Conservation (phyloP, 2,888 invertebrate genomes). For the Apotomis turbidana region DNA sequence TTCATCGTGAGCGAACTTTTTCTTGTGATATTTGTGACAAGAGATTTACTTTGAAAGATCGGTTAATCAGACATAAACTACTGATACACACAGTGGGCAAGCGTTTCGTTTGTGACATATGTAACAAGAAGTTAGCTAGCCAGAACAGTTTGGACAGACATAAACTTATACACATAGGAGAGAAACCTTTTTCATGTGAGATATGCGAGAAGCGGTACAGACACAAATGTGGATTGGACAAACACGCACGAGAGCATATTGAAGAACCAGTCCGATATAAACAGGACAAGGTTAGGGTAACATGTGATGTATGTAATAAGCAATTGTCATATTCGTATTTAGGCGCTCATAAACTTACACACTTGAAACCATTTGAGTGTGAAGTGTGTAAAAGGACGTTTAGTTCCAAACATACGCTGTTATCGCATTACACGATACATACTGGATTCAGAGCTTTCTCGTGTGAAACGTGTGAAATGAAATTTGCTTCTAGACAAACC, state of each 20-base stretch:
- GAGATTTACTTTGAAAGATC: background rate
- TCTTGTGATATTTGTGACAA: constrained; percentile 1
- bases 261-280: background rate
- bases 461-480: no score
- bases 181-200: background rate
- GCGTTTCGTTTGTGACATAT: background rate
- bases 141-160: background rate
- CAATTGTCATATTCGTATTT: background rate
- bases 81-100: background rate
- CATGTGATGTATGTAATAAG: constrained; percentile 2
- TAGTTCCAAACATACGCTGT: no score
- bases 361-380: background rate
- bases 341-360: background rate
- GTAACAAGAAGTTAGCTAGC: background rate
- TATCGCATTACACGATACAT: background rate
- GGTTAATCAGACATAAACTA: background rate
- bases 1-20: background rate
- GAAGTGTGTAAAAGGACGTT: no score
- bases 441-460: background rate
- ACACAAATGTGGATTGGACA: background rate
- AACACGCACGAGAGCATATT: background rate
- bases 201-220: background rate
- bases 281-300: background rate
- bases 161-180: constrained; percentile 2
- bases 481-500: no score